Conservation (phyloP, 2,888 invertebrate species). For the Tupiocoris notatus region DNA sequence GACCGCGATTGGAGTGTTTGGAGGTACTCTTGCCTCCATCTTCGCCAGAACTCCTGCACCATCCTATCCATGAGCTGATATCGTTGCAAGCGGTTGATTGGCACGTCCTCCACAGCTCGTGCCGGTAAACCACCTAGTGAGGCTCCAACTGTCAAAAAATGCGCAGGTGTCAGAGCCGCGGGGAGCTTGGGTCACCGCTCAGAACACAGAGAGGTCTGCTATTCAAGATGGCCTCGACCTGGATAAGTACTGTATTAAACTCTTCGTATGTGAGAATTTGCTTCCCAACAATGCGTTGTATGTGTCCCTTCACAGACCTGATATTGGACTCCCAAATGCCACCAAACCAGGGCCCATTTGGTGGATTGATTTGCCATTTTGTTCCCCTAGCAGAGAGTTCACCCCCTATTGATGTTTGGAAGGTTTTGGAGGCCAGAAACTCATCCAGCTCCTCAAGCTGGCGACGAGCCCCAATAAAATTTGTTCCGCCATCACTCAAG, state of each 20-base stretch:
- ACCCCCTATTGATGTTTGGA: no score
- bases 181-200: neutral
- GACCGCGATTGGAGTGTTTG: no score
- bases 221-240: conserved; percentile 11
- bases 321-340: conserved; percentile 5
- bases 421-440: no score
- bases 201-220: conserved; percentile 12
- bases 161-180: conserved; percentile 8
- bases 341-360: neutral
- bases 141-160: conserved; percentile 6
- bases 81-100: neutral
- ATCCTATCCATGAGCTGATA: conserved; percentile 4
- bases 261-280: conserved; percentile 12
- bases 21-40: conserved; percentile 19
- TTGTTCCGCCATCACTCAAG: no score
- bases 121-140: neutral
- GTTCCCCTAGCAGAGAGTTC: no score
- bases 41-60: conserved; percentile 4
- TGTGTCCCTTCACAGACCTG: neutral
- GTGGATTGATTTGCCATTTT: no score
- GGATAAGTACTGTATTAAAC: conserved; percentile 1
- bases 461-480: no score
- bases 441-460: no score
- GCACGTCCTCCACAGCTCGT: neutral
- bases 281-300: neutral